Percentiles rank a stretch among this genome's conserved stretches.
Conservation (phyloP, 2,113 vertebrate genomes). For the Cinclus cinclus region DNA sequence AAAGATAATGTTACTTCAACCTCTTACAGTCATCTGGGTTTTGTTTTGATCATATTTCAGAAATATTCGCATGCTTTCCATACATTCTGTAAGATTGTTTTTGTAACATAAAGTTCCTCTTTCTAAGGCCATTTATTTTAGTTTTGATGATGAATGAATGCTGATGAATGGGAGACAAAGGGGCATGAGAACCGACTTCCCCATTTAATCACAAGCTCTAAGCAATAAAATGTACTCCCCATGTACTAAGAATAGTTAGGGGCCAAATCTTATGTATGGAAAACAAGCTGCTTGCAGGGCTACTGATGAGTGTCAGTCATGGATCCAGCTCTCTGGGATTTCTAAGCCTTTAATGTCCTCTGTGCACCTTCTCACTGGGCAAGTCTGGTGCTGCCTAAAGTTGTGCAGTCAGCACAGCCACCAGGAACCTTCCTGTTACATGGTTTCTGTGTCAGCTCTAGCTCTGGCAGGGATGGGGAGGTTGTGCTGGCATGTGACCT, state of each 20-base stretch:
- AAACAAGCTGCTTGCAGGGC: neutral
- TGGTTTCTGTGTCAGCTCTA: neutral
- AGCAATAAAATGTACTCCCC: neutral
- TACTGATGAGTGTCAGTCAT: neutral
- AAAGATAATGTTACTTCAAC: slow-evolving; percentile 12
- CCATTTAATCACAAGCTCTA: neutral
- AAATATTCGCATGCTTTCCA: neutral
- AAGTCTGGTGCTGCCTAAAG: neutral
- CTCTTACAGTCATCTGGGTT: slow-evolving; percentile 12
- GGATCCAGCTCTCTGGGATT: neutral
- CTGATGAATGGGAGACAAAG: neutral
- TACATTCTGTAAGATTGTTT: neutral
- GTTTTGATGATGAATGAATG: neutral
- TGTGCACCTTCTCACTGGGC: neutral
- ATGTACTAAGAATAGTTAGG: neutral
- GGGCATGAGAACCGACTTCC: neutral
- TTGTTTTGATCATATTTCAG: slow-evolving; percentile 41
- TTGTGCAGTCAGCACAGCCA: neutral
- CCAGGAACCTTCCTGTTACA: neutral
- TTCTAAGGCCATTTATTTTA: slow-evolving; percentile 39
- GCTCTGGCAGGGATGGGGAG: neutral
- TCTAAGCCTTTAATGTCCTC: neutral
- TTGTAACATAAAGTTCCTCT: neutral
- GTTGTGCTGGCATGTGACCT: neutral
- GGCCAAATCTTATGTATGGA: neutral